Conservation (phyloP, 1,140 invertebrate genomes). For the Neodiprion lecontei region DNA sequence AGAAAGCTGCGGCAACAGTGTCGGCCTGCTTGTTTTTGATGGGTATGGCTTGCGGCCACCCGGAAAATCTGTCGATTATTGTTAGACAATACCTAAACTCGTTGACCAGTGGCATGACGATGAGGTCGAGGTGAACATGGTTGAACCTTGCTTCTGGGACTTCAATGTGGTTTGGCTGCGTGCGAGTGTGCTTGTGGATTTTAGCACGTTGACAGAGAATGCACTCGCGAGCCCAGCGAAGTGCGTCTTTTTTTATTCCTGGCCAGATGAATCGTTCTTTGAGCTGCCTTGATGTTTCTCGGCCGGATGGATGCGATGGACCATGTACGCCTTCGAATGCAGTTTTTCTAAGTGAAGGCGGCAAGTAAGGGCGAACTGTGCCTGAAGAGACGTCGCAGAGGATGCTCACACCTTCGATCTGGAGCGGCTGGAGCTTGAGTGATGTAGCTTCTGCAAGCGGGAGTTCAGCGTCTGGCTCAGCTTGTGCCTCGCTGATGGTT, state of each 20-base stretch:
- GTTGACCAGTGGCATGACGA: conserved; percentile 44
- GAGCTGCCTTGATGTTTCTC: conserved; percentile 14
- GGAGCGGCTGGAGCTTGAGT: conserved; percentile 18
- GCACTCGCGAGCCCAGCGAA: conserved; percentile 25
- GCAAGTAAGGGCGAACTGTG: conserved; percentile 51
- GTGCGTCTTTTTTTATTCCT: conserved; percentile 21
- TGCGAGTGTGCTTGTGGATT: conserved; percentile 17
- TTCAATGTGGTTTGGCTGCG: conserved; percentile 3
- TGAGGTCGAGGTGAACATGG: conserved; percentile 45
- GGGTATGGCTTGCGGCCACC: conserved; percentile 42
- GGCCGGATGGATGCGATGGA: conserved; percentile 27
- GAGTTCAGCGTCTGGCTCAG: conserved; percentile 25
- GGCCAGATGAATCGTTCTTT: conserved; percentile 22
- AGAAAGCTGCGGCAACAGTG: conserved; percentile 8
- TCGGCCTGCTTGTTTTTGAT: conserved; percentile 18
- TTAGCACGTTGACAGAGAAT: conserved; percentile 32
- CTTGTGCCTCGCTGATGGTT: conserved; percentile 33
- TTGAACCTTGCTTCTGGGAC: conserved; percentile 30
- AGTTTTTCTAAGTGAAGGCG: background rate
- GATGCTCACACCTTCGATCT: conserved; percentile 21
- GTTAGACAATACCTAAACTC: background rate
- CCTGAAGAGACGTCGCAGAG: conserved; percentile 35
- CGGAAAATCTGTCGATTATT: conserved; percentile 35
- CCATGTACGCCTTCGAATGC: conserved; percentile 18
- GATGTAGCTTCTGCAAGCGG: conserved; percentile 19